phyloP scores from a whole-genome alignment of 2,797 vertebrate species.

The Apogon hyalosoma region DNA sequence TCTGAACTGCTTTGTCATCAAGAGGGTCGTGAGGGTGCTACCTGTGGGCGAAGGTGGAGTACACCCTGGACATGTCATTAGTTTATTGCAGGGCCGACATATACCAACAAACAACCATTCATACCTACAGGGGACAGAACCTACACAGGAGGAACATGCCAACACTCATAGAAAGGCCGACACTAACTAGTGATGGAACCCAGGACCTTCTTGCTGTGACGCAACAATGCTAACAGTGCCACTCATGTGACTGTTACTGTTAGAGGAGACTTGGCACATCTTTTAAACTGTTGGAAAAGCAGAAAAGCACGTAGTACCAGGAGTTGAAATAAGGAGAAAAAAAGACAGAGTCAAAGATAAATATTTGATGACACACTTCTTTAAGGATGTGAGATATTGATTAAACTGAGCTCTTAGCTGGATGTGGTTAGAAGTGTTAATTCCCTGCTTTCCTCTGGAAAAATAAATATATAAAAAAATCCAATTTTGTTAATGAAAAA shows the following conservation, averaged over 20 bases:
- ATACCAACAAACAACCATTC: too few species aligned
- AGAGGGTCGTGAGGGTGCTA: too few species aligned
- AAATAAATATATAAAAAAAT: constrained; percentile 5
- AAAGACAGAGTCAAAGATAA: constrained; percentile 1
- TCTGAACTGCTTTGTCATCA: too few species aligned
- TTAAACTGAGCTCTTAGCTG: neutral
- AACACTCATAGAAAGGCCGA: too few species aligned
- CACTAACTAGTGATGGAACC: too few species aligned
- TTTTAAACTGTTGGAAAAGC: neutral
- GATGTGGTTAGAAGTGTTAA: constrained; percentile 3
- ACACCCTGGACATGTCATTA: too few species aligned
- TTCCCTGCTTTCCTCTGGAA: constrained; percentile 14
- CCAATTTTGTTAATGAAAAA: constrained; percentile 50
- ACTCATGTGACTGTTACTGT: neutral
- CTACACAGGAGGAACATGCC: too few species aligned
- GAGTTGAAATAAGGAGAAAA: neutral
- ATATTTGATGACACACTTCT: neutral
- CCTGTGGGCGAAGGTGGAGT: too few species aligned
- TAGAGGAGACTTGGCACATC: neutral
- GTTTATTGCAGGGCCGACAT: too few species aligned
- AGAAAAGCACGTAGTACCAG: neutral
- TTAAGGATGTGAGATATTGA: constrained; percentile 23
- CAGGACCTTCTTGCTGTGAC: too few species aligned
- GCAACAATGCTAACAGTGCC: too few species aligned
- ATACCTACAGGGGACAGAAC: too few species aligned